These are phyloP conservation scores for Stichodactyla mertensii DNA, from an alignment of 64 coral and sea anemone species.

Conservation along the genomic window DNA sequence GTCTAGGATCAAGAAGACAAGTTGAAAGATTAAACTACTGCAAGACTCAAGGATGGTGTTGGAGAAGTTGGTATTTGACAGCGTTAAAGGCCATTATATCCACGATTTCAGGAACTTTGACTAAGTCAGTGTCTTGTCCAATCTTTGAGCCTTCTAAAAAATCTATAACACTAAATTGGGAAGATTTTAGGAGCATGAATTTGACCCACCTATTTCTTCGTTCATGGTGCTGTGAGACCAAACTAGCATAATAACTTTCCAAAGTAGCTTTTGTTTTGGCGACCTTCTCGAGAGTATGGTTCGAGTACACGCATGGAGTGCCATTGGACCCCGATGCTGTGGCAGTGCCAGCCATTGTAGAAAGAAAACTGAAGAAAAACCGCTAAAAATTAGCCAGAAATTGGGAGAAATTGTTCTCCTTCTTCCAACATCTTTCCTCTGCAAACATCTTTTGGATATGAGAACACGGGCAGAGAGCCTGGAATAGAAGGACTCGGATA, in stretches of 20 bases:
- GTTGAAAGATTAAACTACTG: not conserved
- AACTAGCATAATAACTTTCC: slow-evolving; percentile 88
- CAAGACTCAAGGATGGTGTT: not conserved
- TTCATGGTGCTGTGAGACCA: slow-evolving; percentile 88
- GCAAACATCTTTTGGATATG: not conserved
- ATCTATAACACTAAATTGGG: not conserved
- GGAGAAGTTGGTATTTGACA: slow-evolving; percentile 5
- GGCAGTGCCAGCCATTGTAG: slow-evolving; percentile 57
- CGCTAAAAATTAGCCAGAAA: not conserved
- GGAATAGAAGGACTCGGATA: not conserved
- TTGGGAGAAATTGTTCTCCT: not conserved
- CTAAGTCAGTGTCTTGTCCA: not conserved
- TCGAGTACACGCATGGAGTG: slow-evolving; percentile 65
- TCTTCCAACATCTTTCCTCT: not conserved
- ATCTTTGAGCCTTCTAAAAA: not conserved
- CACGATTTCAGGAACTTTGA: not conserved
- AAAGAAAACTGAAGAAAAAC: not conserved
- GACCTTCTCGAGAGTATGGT: slow-evolving; percentile 96
- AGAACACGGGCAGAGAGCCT: not conserved
- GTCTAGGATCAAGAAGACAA: slow-evolving; percentile 54
- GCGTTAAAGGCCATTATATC: not conserved
- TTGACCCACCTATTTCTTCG: slow-evolving; percentile 73
- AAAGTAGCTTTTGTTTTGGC: slow-evolving; percentile 92
- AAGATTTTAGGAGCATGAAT: slow-evolving; percentile 1
- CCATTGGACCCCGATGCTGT: slow-evolving; percentile 82